Percentiles rank a stretch among this genome's conserved stretches.
These are phyloP conservation scores for Kryptolebias marmoratus DNA, from an alignment of 2,113 vertebrate species.

Conservation along the genomic window DNA sequence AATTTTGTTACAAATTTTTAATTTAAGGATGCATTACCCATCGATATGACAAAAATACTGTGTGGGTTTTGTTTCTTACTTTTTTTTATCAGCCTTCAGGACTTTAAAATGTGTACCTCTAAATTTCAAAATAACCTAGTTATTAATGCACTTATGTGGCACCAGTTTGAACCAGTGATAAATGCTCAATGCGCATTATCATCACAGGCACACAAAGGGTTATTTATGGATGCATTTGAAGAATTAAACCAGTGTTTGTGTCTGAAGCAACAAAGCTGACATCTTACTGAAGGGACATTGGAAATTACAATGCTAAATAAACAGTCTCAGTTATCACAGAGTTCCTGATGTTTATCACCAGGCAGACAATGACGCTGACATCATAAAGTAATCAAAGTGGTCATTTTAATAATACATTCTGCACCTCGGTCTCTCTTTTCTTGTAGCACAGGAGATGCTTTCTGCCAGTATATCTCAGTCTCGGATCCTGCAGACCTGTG, in stretches of 20 bases:
- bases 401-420: background rate
- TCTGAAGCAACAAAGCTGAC: too few relatives aligned
- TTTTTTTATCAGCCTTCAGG: too few relatives aligned
- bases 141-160: too few relatives aligned
- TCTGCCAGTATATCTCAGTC: conserved; percentile 88
- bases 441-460: conserved; percentile 85
- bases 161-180: background rate
- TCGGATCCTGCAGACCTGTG: conserved; percentile 85
- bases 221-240: background rate
- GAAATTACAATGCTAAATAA: too few relatives aligned
- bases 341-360: conserved; percentile 8
- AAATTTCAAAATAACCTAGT: too few relatives aligned
- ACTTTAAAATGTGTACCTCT: too few relatives aligned
- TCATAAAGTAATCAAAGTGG: background rate
- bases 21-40: too few relatives aligned
- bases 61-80: too few relatives aligned
- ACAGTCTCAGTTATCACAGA: background rate
- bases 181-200: background rate
- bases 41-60: too few relatives aligned
- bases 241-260: too few relatives aligned
- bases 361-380: conserved; percentile 8
- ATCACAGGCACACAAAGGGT: background rate
- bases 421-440: conserved; percentile 4
- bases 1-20: too few relatives aligned
- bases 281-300: too few relatives aligned